A percentile compares a stretch with the other conserved stretches of the same genome.
phyloP scores from a whole-genome alignment of 2,797 vertebrate genomes.

The Premnoplex brunnescens region DNA sequence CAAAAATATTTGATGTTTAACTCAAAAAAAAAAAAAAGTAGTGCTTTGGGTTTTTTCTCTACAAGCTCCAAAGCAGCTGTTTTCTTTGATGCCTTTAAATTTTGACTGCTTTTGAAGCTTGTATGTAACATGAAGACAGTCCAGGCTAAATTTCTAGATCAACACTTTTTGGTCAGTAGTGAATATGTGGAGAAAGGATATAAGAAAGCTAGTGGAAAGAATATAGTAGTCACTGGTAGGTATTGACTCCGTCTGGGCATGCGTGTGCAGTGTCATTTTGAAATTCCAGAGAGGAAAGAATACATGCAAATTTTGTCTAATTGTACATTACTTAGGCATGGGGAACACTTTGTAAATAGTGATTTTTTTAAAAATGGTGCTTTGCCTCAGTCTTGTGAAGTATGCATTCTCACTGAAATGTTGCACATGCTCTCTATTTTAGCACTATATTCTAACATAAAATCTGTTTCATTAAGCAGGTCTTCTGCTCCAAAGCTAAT shows the following conservation, averaged over 20 bases:
- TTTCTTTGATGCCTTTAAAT: neutral
- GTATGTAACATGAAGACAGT: accelerated
- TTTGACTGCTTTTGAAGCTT: neutral
- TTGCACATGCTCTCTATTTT: neutral
- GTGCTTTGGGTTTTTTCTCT: neutral
- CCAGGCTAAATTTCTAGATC: neutral
- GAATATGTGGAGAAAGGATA: neutral
- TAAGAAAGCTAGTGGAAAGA: neutral
- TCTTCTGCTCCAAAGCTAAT: neutral
- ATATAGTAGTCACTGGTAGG: neutral
- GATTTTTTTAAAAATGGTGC: neutral
- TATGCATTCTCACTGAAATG: neutral
- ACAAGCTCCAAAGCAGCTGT: neutral
- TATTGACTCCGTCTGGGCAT: neutral
- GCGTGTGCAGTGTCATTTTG: neutral
- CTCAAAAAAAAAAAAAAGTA: neutral
- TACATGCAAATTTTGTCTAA: neutral
- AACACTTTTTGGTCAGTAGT: neutral
- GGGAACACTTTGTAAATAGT: neutral
- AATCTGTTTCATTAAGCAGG: neutral
- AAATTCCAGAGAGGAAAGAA: neutral
- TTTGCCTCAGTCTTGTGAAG: neutral
- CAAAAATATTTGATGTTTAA: neutral
- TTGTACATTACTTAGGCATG: neutral
- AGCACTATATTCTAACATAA: neutral